Base-by-base conservation (phyloP, 1,140 invertebrate species). In the Diorhabda elongata region DNA sequence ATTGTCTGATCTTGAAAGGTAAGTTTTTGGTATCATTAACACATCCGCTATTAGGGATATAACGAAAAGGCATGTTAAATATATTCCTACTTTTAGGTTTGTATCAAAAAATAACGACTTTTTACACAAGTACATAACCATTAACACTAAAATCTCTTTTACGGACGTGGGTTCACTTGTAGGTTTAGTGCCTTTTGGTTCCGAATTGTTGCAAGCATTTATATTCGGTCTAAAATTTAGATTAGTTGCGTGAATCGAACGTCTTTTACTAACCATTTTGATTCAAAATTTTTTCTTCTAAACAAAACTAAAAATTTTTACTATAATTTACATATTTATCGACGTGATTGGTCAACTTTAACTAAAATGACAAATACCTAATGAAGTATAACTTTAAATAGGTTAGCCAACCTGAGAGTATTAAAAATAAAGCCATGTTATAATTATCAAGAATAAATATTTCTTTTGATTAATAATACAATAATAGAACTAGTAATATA, bases 1-100 rank as follows among this genome's bases (percentile, higher is more conserved):
- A 81, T 97, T 98, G 71, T 91, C 88, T 69, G 93, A 96, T 76
- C 90, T 84, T 5, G 94, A 89, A 75, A 98, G 92, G 76, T 96
- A 97, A 1, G 89, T 88, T 79, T 89, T 92, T 0, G 95, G 94
- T 83, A 94, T 86, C 47, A 90, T 87, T 8, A 92, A 72, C 71
- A 93, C 89, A 81, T 98, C 96, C 1, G 89, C 90, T 66, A 98
- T 84, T 1, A 98, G 82, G 2, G 95, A 97, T 5, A 94, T 85
- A 62, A 94, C 77, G 77, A 98, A 92, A 61, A 97, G 85, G 73
- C 88, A 86, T 59, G 87, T 87, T 71, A 94, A 84, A 81, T 98
- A 98, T 11, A 95, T 82, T 3, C 87, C 89, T 73, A 97, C 89
- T 84, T 95, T 96, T n/a, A 92, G 86, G 74, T 90, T 89, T 1